Percentiles rank a stretch among this genome's conserved stretches.
Conservation (phyloP, 2,888 invertebrate species). For the Drosophila kanekoi region DNA sequence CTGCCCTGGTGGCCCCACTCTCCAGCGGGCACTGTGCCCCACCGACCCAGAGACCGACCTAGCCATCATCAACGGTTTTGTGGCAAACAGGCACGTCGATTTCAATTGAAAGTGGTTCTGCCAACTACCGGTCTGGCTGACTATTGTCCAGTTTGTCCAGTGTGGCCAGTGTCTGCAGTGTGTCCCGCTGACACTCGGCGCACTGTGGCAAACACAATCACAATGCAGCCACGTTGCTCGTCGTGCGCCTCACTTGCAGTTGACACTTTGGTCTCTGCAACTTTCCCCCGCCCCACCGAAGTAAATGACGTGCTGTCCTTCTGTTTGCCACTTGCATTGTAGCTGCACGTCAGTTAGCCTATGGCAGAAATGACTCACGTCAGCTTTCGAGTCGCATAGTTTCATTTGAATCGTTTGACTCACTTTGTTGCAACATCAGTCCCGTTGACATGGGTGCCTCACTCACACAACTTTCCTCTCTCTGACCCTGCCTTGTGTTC, state of each 20-base stretch:
- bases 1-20: constrained; percentile 26
- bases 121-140: constrained; percentile 56
- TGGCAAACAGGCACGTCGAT: constrained; percentile 78
- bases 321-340: constrained; percentile 50
- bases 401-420: constrained; percentile 43
- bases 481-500: background rate
- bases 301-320: constrained; percentile 56
- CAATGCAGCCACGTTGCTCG: constrained; percentile 41
- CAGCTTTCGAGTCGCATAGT: constrained; percentile 26
- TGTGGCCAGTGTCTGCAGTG: constrained; percentile 13
- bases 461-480: background rate
- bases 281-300: constrained; percentile 11
- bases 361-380: constrained; percentile 47
- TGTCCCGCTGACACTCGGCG: constrained; percentile 63
- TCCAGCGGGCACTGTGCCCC: background rate
- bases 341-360: constrained; percentile 58
- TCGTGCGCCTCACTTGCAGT: constrained; percentile 58
- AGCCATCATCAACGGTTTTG: constrained; percentile 67
- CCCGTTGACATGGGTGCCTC: constrained; percentile 37
- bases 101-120: constrained; percentile 74
- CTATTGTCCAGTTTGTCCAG: constrained; percentile 21
- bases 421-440: constrained; percentile 60
- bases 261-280: constrained; percentile 65
- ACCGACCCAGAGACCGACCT: constrained; percentile 5
- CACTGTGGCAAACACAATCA: constrained; percentile 68